Percentiles rank a stretch among this genome's conserved stretches.
These are phyloP conservation scores for Cantharis rustica DNA, from an alignment of 2,888 invertebrate genomes.

Conservation along the genomic window DNA sequence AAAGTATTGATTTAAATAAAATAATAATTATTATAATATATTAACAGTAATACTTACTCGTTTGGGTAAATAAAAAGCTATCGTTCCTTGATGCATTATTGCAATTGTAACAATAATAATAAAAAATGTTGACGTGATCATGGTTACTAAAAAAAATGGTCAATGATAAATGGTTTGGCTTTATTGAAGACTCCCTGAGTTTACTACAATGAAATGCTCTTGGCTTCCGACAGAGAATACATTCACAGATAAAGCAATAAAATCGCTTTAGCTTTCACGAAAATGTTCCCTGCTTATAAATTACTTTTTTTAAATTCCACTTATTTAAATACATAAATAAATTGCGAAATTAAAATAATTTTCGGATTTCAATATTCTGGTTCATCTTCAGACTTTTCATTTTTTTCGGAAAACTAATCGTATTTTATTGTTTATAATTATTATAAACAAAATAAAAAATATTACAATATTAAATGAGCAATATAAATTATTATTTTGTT, in stretches of 20 bases:
- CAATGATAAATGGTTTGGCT: constrained; percentile 49
- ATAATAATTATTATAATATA: no score
- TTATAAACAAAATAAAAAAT: not conserved
- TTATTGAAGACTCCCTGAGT: constrained; percentile 45
- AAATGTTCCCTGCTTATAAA: not conserved
- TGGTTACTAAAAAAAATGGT: constrained; percentile 43
- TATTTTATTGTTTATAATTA: not conserved
- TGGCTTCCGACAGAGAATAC: constrained; percentile 45
- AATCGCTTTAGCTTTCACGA: not conserved
- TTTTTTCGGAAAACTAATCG: no score
- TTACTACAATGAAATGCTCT: constrained; percentile 52
- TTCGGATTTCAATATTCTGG: not conserved
- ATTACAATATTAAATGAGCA: not conserved
- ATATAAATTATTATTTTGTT: no score
- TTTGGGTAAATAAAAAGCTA: constrained; percentile 45
- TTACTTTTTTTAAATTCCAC: not conserved
- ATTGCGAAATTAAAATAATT: not conserved
- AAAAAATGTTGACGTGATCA: constrained; percentile 38
- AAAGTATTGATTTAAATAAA: no score
- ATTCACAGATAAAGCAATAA: constrained; percentile 7
- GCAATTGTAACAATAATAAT: constrained; percentile 35
- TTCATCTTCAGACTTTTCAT: not conserved
- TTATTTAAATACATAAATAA: not conserved
- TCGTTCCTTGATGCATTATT: constrained; percentile 37
- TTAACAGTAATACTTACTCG: constrained; percentile 39